Evolutionary conservation across 2,888 invertebrate species (phyloP), one percentile per base, ranked within the genome.

Genomic region (Steinernema scapterisci): DNA sequence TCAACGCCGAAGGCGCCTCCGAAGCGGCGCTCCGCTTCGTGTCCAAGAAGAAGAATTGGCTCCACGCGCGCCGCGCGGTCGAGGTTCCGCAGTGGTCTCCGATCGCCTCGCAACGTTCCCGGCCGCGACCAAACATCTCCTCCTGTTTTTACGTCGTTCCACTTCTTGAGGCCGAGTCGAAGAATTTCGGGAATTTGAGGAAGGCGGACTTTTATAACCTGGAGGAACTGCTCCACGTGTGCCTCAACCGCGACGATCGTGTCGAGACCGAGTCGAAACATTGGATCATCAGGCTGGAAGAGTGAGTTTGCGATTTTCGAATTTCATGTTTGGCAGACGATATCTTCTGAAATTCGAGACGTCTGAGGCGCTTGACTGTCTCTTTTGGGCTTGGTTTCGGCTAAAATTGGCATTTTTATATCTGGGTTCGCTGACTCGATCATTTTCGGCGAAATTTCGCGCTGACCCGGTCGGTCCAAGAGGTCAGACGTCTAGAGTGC

Each of bases 181-280:
- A 63, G 19, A 1, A 31, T n/a, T 11, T 63, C n/a, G 27, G 19
- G 7, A 38, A 27, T 27, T 7, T 63, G 16, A 27, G 27, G 25
- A 63, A 63, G 27, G 13, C 63, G 1, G 63, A 63, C 16, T 63
- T 63, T 63, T 63, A 63, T 27, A 63, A 63, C 19, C 25, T 63
- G 31, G 63, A 63, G n/a, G 63, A 63, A 13, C 31, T 63, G 31
- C 16, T 63, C 9, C 63, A 63, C 16, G 63, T 63, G 16, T 63
- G 63, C 19, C 31, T 63, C 31, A 63, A 27, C 7, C 27, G 63
- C 9, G 63, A 63, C 31, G 63, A 63, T 31, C 63, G 63, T 11
- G 25, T 84, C 44, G 84, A 84, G 56, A 76, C 77, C 21, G 81
- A 82, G 27, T 78, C 84, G 21, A 77, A 82, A 48, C 80, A 83